A percentile compares a stretch with the other conserved stretches of the same genome.
Evolutionary conservation across 2,797 vertebrate genomes (phyloP).

Genomic region (Cuculus canorus): DNA sequence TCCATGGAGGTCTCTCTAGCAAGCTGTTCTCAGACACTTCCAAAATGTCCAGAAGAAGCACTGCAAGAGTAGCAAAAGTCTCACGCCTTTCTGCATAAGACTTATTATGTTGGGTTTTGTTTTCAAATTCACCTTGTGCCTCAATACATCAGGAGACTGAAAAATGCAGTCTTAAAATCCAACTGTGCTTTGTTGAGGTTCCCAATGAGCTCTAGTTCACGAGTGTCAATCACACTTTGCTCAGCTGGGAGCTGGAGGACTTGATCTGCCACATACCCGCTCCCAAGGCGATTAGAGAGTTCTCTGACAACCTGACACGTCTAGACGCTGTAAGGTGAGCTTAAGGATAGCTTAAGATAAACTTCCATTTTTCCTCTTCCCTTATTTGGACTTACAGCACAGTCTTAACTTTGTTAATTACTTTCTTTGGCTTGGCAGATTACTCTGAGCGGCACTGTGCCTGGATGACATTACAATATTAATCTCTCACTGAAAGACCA

Average conservation of each 20-base stretch:
- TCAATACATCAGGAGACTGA: background rate
- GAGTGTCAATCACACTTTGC: fast-evolving
- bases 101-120: background rate
- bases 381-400: slow-evolving; percentile 11
- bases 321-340: slow-evolving; percentile 8
- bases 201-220: background rate
- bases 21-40: background rate
- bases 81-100: background rate
- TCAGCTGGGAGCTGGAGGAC: background rate
- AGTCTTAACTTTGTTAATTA: background rate
- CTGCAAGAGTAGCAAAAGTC: background rate
- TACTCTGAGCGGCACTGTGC: background rate
- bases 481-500: background rate
- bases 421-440: slow-evolving; percentile 12
- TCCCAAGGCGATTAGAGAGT: background rate
- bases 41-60: background rate
- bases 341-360: slow-evolving; percentile 32
- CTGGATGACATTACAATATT: background rate
- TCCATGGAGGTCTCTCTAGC: fast-evolving
- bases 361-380: slow-evolving; percentile 15
- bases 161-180: background rate
- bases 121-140: background rate
- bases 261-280: background rate
- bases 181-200: background rate
- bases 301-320: slow-evolving; percentile 1